phyloP scores from a whole-genome alignment of 37 sponge, comb jelly and placozoan genomes.

The Oopsacas minuta region DNA sequence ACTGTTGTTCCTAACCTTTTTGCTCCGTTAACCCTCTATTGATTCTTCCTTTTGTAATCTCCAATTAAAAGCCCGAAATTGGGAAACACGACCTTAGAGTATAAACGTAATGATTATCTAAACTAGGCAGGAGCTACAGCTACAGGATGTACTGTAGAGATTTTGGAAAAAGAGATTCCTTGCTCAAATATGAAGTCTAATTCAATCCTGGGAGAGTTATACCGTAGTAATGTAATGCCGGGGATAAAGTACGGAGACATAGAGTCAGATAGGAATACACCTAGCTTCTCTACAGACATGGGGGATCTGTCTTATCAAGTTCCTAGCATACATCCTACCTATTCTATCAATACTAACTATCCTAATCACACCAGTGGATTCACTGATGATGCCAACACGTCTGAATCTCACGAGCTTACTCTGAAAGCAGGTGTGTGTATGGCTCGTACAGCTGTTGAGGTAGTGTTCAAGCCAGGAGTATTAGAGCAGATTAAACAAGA shows the following conservation, averaged over 20 bases:
- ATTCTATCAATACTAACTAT: conserved; percentile 31
- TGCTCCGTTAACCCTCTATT: no score
- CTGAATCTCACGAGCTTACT: conserved; percentile 36
- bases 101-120: background rate
- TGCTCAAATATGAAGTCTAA: conserved; percentile 27
- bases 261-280: background rate
- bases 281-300: conserved; percentile 49
- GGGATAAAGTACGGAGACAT: background rate
- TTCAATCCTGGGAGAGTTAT: conserved; percentile 20
- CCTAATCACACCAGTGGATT: conserved; percentile 60
- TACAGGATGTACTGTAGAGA: background rate
- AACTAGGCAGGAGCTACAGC: background rate
- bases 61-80: no score
- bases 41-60: no score
- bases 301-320: conserved; percentile 64
- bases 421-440: conserved; percentile 47
- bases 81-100: no score
- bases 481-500: conserved; percentile 33
- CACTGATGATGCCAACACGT: conserved; percentile 39
- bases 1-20: no score
- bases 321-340: conserved; percentile 71
- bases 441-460: conserved; percentile 50
- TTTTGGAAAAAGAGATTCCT: background rate
- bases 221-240: conserved; percentile 12
- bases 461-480: conserved; percentile 37